A percentile compares a stretch with the other conserved stretches of the same genome.
Evolutionary conservation across 2,888 invertebrate genomes (phyloP).

Genomic region (Stegana nigrithorax): DNA sequence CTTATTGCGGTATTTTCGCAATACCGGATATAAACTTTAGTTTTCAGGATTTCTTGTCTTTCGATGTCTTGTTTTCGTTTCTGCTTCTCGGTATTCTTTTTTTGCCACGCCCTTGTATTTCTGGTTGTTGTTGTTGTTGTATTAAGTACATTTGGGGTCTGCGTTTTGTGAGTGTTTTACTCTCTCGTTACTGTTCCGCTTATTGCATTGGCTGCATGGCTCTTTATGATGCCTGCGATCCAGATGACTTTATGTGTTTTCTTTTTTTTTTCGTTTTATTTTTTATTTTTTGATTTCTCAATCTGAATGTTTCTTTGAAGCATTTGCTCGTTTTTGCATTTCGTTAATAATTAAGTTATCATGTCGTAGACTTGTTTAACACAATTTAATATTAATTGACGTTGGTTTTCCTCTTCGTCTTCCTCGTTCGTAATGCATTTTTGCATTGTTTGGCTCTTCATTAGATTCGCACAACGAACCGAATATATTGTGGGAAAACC

Average conservation of each 20-base stretch:
- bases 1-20: background rate
- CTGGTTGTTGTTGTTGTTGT: no score
- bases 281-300: background rate
- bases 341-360: slow-evolving; percentile 52
- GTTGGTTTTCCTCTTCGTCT: slow-evolving; percentile 64
- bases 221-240: background rate
- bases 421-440: slow-evolving; percentile 65
- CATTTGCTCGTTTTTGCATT: slow-evolving; percentile 20
- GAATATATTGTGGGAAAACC: no score
- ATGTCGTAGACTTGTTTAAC: slow-evolving; percentile 54
- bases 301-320: slow-evolving; percentile 9
- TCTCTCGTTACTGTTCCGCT: slow-evolving; percentile 4
- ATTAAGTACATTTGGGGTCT: slow-evolving; percentile 9
- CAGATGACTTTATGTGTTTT: background rate
- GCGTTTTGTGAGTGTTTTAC: background rate
- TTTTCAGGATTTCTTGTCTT: slow-evolving; percentile 15
- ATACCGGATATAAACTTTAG: slow-evolving; percentile 1
- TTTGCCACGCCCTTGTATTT: slow-evolving; percentile 12
- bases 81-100: background rate
- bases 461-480: slow-evolving; percentile 32
- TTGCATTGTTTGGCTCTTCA: slow-evolving; percentile 53
- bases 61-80: background rate
- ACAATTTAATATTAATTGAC: slow-evolving; percentile 52
- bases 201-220: background rate
- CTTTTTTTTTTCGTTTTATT: background rate